A percentile compares a stretch with the other conserved stretches of the same genome.
Evolutionary conservation across 1,140 invertebrate genomes (phyloP).

Genomic region (Atta colombica): DNA sequence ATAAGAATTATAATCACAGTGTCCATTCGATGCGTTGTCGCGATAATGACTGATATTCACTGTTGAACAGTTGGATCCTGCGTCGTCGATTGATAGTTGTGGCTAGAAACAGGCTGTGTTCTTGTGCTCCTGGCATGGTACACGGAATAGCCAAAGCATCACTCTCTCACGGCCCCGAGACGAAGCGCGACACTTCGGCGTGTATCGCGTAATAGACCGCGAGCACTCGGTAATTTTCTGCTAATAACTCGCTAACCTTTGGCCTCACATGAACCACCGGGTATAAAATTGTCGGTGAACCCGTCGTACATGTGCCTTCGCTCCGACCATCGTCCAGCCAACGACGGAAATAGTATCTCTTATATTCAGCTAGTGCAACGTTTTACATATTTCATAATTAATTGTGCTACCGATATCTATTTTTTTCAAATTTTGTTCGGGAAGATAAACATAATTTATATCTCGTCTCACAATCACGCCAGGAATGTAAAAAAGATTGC

Average conservation of each 20-base stretch:
- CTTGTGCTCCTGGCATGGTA: conserved; percentile 33
- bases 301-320: conserved; percentile 31
- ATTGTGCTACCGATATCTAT: background rate
- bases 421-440: background rate
- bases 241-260: conserved; percentile 74
- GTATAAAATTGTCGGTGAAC: conserved; percentile 55
- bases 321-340: conserved; percentile 23
- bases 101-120: conserved; percentile 47
- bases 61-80: conserved; percentile 3
- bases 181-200: conserved; percentile 69
- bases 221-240: conserved; percentile 67
- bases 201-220: conserved; percentile 73
- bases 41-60: conserved; percentile 46
- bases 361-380: background rate
- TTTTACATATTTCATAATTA: conserved; percentile 28
- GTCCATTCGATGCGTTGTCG: conserved; percentile 31
- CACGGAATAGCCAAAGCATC: conserved; percentile 41
- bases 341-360: conserved; percentile 32
- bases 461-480: background rate
- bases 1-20: conserved; percentile 5
- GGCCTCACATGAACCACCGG: conserved; percentile 61
- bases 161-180: conserved; percentile 73
- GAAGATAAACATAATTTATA: background rate
- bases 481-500: background rate
- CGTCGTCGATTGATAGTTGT: conserved; percentile 49